Evolutionary conservation across 2,888 invertebrate species (phyloP).

Genomic region (Metopia argyrocephala): DNA sequence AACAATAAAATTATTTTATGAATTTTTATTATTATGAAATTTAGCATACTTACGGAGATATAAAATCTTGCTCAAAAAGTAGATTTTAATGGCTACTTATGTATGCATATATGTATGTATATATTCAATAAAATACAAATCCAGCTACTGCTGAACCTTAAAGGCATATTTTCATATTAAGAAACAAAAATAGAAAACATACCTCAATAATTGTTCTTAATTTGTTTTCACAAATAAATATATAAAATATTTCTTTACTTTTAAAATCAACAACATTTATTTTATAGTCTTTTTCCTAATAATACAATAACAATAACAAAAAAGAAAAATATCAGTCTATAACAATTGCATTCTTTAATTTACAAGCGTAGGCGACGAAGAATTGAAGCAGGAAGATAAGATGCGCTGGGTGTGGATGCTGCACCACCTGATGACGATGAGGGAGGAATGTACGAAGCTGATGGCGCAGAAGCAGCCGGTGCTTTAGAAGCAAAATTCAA

Average conservation of each 20-base stretch:
- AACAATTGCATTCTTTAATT: conserved; percentile 23
- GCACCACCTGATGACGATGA: conserved; percentile 21
- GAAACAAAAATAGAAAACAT: no score
- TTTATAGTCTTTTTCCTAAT: conserved; percentile 28
- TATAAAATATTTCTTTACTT: no score
- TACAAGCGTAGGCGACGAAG: conserved; percentile 70
- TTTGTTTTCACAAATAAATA: no score
- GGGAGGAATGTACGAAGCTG: conserved; percentile 47
- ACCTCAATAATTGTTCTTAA: no score
- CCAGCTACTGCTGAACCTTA: no score
- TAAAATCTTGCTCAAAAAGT: background rate
- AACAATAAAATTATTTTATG: no score
- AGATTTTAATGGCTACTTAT: background rate
- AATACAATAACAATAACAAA: conserved; percentile 42
- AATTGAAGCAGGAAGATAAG: conserved; percentile 70
- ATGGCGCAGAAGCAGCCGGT: conserved; percentile 60
- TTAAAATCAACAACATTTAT: background rate
- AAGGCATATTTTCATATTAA: no score
- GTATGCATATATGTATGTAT: no score
- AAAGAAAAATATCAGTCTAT: conserved; percentile 21
- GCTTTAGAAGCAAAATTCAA: conserved; percentile 72
- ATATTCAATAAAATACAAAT: no score
- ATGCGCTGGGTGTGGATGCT: conserved; percentile 67
- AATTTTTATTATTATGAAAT: no score
- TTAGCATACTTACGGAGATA: no score